Percentiles rank a stretch among this genome's conserved stretches.
Evolutionary conservation across 2,797 vertebrate genomes (phyloP).

Genomic region (Rhodeus uyekii): DNA sequence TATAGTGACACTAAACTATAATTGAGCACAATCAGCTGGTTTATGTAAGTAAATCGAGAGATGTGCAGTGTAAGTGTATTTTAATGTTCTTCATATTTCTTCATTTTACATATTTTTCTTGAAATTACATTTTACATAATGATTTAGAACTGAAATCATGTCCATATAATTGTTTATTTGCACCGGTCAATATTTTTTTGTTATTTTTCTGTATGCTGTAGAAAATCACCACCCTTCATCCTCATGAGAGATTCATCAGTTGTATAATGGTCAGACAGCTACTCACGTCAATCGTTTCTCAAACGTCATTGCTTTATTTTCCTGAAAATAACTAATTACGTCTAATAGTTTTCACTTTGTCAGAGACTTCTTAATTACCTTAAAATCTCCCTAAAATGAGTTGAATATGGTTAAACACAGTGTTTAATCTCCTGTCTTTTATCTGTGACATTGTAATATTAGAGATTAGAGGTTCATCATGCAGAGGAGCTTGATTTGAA

Average conservation of each 20-base stretch:
- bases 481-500: constrained; percentile 14
- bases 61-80: neutral
- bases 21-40: neutral
- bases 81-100: neutral
- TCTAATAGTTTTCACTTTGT: constrained; percentile 3
- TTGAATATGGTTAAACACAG: constrained; percentile 1
- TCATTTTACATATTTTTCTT: neutral
- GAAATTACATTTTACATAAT: neutral
- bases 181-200: neutral
- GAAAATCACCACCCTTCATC: neutral
- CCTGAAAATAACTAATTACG: constrained; percentile 21
- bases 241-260: neutral
- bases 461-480: neutral
- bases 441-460: neutral
- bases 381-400: neutral
- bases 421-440: neutral
- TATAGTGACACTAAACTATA: neutral
- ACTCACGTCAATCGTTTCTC: neutral
- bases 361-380: constrained; percentile 22
- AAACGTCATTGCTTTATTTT: constrained; percentile 10
- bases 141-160: neutral
- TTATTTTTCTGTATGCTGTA: neutral
- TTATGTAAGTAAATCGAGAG: neutral
- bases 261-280: neutral
- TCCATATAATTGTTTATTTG: neutral